Percentiles rank a stretch among this genome's conserved stretches.
Evolutionary conservation across 2,113 vertebrate genomes (phyloP).

Genomic region (Lepisosteus osseus): DNA sequence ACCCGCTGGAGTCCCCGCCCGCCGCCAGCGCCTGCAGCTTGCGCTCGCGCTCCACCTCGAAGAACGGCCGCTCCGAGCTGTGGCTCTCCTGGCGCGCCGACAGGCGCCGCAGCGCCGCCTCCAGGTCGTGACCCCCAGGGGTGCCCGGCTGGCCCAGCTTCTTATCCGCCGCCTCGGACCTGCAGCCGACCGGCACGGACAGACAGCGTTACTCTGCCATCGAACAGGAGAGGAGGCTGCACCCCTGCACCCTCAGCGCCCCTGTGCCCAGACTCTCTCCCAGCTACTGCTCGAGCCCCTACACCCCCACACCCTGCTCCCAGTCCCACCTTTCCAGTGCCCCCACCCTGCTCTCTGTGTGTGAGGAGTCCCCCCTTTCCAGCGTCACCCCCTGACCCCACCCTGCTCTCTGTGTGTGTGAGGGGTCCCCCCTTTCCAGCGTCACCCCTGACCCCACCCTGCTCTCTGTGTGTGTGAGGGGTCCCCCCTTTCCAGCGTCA

Average conservation of each 20-base stretch:
- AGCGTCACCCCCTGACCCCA: too few species aligned
- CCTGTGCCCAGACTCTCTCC: background rate
- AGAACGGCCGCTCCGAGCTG: conserved; percentile 65
- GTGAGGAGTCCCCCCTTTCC: too few species aligned
- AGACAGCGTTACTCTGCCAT: background rate
- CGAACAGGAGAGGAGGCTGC: too few species aligned
- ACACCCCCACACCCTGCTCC: background rate
- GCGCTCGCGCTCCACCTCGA: conserved; percentile 69
- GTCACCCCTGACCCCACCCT: too few species aligned
- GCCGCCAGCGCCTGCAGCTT: conserved; percentile 59
- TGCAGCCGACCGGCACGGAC: conserved; percentile 14
- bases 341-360: too few species aligned
- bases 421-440: too few species aligned
- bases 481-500: too few species aligned
- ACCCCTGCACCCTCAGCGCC: too few species aligned
- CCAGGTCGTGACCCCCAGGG: conserved; percentile 73
- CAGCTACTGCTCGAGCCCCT: background rate
- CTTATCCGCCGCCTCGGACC: conserved; percentile 40
- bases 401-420: too few species aligned
- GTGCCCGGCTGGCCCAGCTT: conserved; percentile 63
- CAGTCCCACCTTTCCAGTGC: too few species aligned
- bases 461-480: too few species aligned
- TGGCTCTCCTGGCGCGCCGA: conserved; percentile 71
- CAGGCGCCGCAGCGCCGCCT: conserved; percentile 71
- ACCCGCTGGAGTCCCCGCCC: conserved; percentile 61